Base-by-base conservation (phyloP, 2,113 vertebrate genomes). In the Varanus salvator region DNA sequence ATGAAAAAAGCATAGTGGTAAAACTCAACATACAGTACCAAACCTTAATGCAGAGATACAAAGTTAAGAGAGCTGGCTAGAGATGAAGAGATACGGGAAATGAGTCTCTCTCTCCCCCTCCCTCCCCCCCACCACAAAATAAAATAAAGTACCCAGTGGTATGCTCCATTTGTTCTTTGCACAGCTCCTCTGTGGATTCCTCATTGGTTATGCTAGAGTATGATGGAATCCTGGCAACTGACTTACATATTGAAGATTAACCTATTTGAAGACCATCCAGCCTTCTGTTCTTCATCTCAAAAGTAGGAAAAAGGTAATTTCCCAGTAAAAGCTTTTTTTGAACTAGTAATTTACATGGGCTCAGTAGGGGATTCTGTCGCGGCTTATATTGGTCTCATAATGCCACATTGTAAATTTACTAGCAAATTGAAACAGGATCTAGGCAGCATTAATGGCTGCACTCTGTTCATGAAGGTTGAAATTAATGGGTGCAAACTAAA, bases 401-500 rank as follows among this genome's bases (percentile, higher is more conserved):
- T 94, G 83, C 78, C 75, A 88, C 54, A 86, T 86, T 82, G 74
- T 88, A 93, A 84, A 54, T 29, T 84, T 91, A 69, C 2, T 2
- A 0, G 23, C 85, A 87, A 66, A 81, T 7, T 60, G 25, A 87
- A 68, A 9, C 85, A 84, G 81, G 90, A 92, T 87, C 84, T 88
- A 93, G 80, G 52, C 84, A 87, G 88, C 88, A 64, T 93, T 95
- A 93, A 93, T 93, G 88, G 48, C 44, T 91, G 21, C 72, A 27
- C 90, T 93, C 84, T 74, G 87, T 92, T 77, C 85, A 72, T 31
- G 71, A 86, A 86, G 93, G 68, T 64, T 88, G 54, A 90, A 95
- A 96, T 94, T 94, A 95, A 92, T 92, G 74, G 82, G 21, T 90
- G 38, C 50, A 89, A 87, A 90, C 84, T 92, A 82, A 93, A 93